Evolutionary conservation across 2,888 invertebrate species (phyloP).

Genomic region (Catocala nupta): DNA sequence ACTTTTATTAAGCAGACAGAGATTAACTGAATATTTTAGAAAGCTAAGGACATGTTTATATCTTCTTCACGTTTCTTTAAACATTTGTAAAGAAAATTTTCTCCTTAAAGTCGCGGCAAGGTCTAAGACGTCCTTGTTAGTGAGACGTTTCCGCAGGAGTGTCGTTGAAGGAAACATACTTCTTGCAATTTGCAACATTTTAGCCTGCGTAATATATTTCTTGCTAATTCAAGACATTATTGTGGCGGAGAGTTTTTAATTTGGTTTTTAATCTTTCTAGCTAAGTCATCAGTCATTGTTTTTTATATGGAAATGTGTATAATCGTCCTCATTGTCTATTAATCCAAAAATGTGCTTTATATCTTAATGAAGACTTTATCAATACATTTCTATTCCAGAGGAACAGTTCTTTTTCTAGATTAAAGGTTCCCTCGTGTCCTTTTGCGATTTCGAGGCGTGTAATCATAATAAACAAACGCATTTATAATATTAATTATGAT

Average conservation of each 20-base stretch:
- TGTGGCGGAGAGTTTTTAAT: neutral
- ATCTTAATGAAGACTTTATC: no score
- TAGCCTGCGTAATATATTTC: constrained; percentile 34
- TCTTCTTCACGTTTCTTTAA: constrained; percentile 33
- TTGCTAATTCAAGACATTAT: constrained; percentile 26
- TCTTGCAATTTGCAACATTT: constrained; percentile 44
- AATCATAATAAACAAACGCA: no score
- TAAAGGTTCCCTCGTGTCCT: no score
- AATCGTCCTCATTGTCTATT: no score
- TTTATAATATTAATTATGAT: no score
- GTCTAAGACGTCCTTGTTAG: constrained; percentile 52
- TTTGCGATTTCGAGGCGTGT: no score
- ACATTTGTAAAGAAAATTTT: constrained; percentile 46
- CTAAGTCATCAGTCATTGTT: neutral
- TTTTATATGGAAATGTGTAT: no score
- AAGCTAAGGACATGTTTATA: constrained; percentile 37
- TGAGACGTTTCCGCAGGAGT: constrained; percentile 48
- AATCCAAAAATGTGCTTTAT: no score
- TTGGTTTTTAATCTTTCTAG: neutral
- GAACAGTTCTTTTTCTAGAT: no score
- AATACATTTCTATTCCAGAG: no score
- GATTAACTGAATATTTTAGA: constrained; percentile 4
- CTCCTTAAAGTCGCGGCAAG: constrained; percentile 49
- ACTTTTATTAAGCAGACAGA: no score
- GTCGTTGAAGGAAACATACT: constrained; percentile 43